Percentiles rank a stretch among this genome's conserved stretches.
These are phyloP conservation scores for Batillaria attramentaria DNA, from an alignment of 1,140 invertebrate genomes.

Conservation along the genomic window DNA sequence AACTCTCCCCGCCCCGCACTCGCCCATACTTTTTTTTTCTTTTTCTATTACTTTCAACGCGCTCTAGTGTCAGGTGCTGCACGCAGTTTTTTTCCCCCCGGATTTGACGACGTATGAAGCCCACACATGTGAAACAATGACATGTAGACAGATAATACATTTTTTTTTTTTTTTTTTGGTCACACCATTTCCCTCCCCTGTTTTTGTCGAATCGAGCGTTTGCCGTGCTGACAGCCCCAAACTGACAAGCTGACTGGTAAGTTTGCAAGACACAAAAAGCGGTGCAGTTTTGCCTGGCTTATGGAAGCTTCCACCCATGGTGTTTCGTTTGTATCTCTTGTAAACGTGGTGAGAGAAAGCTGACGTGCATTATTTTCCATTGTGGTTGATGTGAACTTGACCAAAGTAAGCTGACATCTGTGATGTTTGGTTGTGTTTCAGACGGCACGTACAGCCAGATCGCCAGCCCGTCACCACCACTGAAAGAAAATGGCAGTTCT, in stretches of 20 bases:
- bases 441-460: constrained; percentile 31
- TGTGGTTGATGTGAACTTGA: background rate
- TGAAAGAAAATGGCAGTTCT: constrained; percentile 57
- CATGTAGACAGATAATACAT: background rate
- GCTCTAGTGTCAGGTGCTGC: too few relatives aligned
- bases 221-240: too few relatives aligned
- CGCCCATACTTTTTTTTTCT: too few relatives aligned
- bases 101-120: too few relatives aligned
- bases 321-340: background rate
- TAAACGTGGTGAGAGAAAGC: background rate
- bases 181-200: background rate
- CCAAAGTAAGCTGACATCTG: background rate
- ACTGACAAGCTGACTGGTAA: too few relatives aligned
- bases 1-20: too few relatives aligned
- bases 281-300: too few relatives aligned
- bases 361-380: background rate
- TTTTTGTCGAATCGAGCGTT: background rate
- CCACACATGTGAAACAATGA: too few relatives aligned
- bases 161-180: constrained; percentile 1
- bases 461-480: constrained; percentile 52
- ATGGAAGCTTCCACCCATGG: too few relatives aligned
- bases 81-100: too few relatives aligned
- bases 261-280: background rate
- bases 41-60: too few relatives aligned
- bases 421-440: constrained; percentile 22